Evolutionary conservation across 2,888 invertebrate genomes (phyloP), one percentile per base, ranked within the genome.

Genomic region (Mylabris sibirica): DNA sequence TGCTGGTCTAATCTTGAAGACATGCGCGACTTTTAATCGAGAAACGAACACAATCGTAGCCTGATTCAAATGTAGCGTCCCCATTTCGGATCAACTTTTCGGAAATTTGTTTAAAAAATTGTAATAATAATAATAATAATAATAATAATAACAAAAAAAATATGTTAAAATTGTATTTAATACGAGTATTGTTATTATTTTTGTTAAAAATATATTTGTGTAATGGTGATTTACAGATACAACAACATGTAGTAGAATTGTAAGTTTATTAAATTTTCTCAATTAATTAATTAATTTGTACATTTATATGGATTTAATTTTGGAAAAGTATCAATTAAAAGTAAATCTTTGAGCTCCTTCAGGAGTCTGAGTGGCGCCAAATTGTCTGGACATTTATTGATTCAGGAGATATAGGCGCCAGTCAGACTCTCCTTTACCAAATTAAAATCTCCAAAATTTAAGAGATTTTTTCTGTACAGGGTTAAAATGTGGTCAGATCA

Each of bases 401-500:
- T 72, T 72, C 66, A 62, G 63, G 63, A 67, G 49, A 53, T 20
- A 49, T 38, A 60, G 70, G 70, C 70, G 70, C 67, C 74, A 74
- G 75, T 64, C 64, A 63, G 70, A 74, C 72, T 73, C 65, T 17
- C 5, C 6, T 1, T 17, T 14, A 11, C 38, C 41, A n/a, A n/a
- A n/a, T n/a, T 38, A 65, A 65, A 61, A 14, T 35, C 22, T 22
- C 34, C 12, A 30, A 17, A 20, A 34, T 30, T 38, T 30, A 22
- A n/a, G 5, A 12, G 6, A 38, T n/a, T 9, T 9, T 24, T 14
- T 24, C 22, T 60, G 30, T 30, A 30, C 30, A 93, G 93, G 78
- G 93, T 92, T 63, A 90, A 91, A 84, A 88, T 89, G 80, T 94
- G 93, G 94, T 92, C 93, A 53, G 89, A 91, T 81, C 91, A 92